Conservation (phyloP, 2,888 invertebrate genomes). For the Cataglyphis cursor region DNA sequence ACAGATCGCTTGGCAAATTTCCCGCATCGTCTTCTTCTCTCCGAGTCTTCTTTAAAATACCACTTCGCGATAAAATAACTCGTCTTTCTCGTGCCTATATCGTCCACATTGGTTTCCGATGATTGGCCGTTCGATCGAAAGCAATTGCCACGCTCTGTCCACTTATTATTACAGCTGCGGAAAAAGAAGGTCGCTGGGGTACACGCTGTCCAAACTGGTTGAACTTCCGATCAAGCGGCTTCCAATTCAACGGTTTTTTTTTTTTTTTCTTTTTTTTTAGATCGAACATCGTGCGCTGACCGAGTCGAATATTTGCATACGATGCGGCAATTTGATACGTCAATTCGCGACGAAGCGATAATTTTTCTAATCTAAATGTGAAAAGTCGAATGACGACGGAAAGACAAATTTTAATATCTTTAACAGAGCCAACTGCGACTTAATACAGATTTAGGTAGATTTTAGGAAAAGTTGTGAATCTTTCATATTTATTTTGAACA, state of each 20-base stretch:
- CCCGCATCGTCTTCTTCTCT: neutral
- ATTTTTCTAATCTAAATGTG: slow-evolving; percentile 36
- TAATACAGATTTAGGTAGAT: neutral
- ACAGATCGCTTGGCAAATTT: slow-evolving; percentile 13
- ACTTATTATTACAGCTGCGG: slow-evolving; percentile 71
- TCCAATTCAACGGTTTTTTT: slow-evolving; percentile 33
- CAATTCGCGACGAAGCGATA: slow-evolving; percentile 21
- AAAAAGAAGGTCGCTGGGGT: slow-evolving; percentile 61
- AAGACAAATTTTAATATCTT: slow-evolving; percentile 20
- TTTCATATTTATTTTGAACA: neutral
- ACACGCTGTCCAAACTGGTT: slow-evolving; percentile 26
- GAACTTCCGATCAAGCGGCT: slow-evolving; percentile 22
- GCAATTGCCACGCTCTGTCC: slow-evolving; percentile 79
- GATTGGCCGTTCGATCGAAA: slow-evolving; percentile 83
- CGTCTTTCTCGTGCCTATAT: slow-evolving; percentile 27
- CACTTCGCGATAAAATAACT: slow-evolving; percentile 25
- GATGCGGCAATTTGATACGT: slow-evolving; percentile 41
- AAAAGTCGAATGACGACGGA: neutral
- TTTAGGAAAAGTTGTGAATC: neutral
- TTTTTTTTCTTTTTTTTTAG: neutral
- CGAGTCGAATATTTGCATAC: slow-evolving; percentile 37
- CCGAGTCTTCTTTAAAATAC: slow-evolving; percentile 31
- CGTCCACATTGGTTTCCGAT: slow-evolving; percentile 83
- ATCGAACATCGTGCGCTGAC: slow-evolving; percentile 3
- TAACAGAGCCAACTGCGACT: slow-evolving; percentile 4